Evolutionary conservation across 2,797 vertebrate species (phyloP).

Genomic region (Lutra lutra): DNA sequence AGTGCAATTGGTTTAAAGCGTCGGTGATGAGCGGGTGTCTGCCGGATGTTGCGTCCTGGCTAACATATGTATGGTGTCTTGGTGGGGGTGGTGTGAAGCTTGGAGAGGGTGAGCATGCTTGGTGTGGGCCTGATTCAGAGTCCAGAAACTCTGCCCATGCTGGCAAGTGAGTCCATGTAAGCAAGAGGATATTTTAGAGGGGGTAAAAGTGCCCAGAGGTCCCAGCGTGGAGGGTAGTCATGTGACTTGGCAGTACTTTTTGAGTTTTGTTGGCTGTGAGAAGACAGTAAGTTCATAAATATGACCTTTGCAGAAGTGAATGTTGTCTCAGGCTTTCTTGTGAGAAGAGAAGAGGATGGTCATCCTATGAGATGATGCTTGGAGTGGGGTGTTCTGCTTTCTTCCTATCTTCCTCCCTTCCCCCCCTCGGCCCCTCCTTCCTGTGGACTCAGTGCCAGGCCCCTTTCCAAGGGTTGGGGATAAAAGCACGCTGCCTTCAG

Average conservation of each 20-base stretch:
- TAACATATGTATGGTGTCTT: neutral
- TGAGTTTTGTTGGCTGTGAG: slow-evolving; percentile 10
- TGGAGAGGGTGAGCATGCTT: neutral
- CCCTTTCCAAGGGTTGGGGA: neutral
- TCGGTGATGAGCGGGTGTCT: neutral
- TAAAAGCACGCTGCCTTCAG: neutral
- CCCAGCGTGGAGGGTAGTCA: neutral
- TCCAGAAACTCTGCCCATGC: neutral
- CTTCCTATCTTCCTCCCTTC: neutral
- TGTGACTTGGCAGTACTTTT: neutral
- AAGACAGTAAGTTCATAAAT: neutral
- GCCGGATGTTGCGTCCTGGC: neutral
- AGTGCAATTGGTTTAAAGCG: neutral
- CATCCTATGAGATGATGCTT: neutral
- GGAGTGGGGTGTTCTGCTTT: neutral
- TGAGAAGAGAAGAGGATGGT: neutral
- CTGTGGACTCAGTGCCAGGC: neutral
- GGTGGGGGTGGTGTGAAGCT: neutral
- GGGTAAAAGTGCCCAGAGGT: neutral
- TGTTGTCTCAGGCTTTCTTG: neutral
- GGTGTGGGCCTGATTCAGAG: neutral
- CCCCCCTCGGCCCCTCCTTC: neutral
- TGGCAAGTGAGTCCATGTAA: neutral
- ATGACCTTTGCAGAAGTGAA: neutral
- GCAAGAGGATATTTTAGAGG: neutral